These are phyloP conservation scores for Tragelaphus strepsiceros DNA, from an alignment of 2,113 vertebrate species.

Conservation along the genomic window DNA sequence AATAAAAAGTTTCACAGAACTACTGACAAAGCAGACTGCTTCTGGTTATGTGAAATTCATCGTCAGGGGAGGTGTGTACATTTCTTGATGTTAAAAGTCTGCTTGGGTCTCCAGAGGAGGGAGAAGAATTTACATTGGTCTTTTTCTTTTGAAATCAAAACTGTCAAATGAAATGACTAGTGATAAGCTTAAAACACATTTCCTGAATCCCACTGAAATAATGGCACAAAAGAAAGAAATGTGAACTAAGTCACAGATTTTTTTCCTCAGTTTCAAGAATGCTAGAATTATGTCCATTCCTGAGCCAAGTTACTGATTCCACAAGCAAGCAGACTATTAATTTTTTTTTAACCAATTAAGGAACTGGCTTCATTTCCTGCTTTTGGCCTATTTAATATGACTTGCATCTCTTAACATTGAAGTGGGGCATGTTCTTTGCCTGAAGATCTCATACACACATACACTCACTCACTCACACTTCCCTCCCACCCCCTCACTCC, in stretches of 20 bases:
- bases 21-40: background rate
- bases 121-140: background rate
- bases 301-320: constrained; percentile 14
- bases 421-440: background rate
- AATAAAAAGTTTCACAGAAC: background rate
- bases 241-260: background rate
- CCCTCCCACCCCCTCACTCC: background rate
- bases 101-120: background rate
- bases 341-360: background rate
- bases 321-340: background rate
- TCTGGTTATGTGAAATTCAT: background rate
- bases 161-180: background rate
- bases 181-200: background rate
- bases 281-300: background rate
- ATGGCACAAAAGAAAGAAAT: background rate
- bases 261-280: constrained; percentile 21
- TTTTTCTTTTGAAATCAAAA: constrained; percentile 33
- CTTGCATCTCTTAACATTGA: background rate
- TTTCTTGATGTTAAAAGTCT: background rate
- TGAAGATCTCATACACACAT: background rate
- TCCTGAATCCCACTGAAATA: background rate
- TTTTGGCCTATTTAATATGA: background rate
- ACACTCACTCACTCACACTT: background rate
- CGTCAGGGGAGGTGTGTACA: background rate
- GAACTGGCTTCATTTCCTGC: background rate